phyloP scores from a whole-genome alignment of 2,797 vertebrate species.

The Ficedula albicollis region DNA sequence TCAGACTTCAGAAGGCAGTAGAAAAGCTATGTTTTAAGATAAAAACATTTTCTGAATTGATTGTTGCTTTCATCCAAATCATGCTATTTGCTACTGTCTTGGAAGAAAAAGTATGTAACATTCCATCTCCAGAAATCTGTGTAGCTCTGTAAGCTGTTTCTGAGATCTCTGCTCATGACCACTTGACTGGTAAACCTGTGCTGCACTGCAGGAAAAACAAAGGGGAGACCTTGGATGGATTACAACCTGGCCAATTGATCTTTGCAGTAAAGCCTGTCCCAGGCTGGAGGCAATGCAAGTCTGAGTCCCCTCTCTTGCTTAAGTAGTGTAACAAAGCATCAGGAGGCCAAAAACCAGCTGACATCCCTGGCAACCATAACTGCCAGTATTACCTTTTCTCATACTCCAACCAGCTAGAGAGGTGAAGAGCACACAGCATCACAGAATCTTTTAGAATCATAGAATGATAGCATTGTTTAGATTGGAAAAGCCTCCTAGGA shows the following conservation, averaged over 20 bases:
- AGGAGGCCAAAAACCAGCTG: background rate
- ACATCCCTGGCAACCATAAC: background rate
- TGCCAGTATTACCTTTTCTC: background rate
- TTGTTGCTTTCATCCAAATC: background rate
- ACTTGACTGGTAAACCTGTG: background rate
- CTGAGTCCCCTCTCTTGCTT: background rate
- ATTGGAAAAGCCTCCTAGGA: background rate
- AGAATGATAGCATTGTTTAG: background rate
- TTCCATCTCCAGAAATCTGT: background rate
- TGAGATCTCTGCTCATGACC: background rate
- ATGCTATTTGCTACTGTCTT: background rate
- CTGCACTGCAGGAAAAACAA: background rate
- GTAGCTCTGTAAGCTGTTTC: background rate
- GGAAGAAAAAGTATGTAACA: background rate
- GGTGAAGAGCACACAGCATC: background rate
- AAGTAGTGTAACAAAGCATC: background rate
- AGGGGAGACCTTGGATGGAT: background rate
- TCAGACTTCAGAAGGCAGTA: background rate
- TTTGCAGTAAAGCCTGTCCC: background rate
- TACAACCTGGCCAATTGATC: rapidly evolving
- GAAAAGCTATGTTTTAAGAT: background rate
- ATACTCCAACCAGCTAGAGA: background rate
- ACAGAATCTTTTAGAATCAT: background rate
- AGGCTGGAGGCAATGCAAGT: background rate
- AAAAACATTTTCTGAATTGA: background rate